Evolutionary conservation across 2,888 invertebrate species (phyloP), one percentile per base, ranked within the genome.

Genomic region (Xestia ashworthii): DNA sequence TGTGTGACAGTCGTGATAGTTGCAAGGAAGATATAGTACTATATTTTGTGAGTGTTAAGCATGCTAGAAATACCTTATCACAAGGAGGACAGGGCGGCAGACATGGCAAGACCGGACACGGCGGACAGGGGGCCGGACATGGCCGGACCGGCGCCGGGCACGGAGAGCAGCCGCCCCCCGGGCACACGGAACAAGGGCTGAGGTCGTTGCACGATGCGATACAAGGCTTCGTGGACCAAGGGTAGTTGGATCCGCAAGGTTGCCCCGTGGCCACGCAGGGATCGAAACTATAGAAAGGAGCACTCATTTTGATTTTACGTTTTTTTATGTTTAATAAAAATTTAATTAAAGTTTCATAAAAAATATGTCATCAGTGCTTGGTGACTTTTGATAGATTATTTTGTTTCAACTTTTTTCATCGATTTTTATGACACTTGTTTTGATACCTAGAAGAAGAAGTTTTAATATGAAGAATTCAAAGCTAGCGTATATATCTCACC

Each of bases 131-230:
- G 6, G 88, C 91, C 0, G 95, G 95, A 60, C 95, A 95, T 0
- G 95, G 95, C 19, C 96, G 91, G 3, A 96, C 96, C 5, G 96
- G 96, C 14, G 96, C 95, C 3, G 96, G 96, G 75, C 96, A 96
- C 0, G 96, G 92, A 0, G 96, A 95, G 82, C 96, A 96, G 1
- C 96, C 96, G 0, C 96, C 96, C 2, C 96, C 96, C 0, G 96
- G 96, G 76, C 96, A 96, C 1, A 92, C 92, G 2, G 96, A 96
- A 85, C 96, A 96, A 11, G 91, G 91, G 1, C 94, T 84, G 32
- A 95, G 76, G 81, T 95, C 90, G 80, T 96, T 96, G 38, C 91
- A 85, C 0, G 96, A 95, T 0, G 93, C 91, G 19, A 90, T 93
- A 82, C 95, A 95, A 1, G 96, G 95, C 77, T 95, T 95, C n/a